phyloP scores from a whole-genome alignment of 1,140 invertebrate species.

The Lutraria rhynchaena region DNA sequence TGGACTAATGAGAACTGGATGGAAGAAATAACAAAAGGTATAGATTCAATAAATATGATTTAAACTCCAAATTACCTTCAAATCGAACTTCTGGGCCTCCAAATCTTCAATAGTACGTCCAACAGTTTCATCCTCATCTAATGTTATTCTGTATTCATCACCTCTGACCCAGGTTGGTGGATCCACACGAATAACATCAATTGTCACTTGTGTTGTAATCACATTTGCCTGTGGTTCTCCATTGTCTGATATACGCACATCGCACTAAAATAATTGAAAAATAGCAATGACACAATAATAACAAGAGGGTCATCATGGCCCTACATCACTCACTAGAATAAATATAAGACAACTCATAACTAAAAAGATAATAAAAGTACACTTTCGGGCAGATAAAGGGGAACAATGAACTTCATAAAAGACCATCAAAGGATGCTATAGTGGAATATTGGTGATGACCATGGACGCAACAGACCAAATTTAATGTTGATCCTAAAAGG shows the following conservation, averaged over 20 bases:
- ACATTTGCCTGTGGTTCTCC: constrained; percentile 3
- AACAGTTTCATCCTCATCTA: constrained; percentile 16
- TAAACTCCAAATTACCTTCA: constrained; percentile 4
- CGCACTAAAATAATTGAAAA: constrained; percentile 42
- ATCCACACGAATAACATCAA: constrained; percentile 32
- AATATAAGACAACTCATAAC: too few species aligned
- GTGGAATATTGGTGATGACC: too few species aligned
- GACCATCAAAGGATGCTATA: too few species aligned
- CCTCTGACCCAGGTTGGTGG: neutral
- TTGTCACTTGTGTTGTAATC: constrained; percentile 20
- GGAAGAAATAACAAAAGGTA: neutral
- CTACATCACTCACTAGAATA: too few species aligned
- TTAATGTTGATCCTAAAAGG: too few species aligned
- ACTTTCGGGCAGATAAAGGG: too few species aligned
- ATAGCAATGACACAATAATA: too few species aligned
- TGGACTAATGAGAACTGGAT: neutral
- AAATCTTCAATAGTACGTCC: neutral
- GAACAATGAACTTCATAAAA: too few species aligned
- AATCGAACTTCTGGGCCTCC: constrained; percentile 1
- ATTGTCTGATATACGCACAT: constrained; percentile 43
- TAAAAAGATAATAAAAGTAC: too few species aligned
- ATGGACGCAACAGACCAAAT: too few species aligned
- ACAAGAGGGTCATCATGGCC: too few species aligned
- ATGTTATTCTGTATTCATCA: neutral
- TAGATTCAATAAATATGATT: neutral